Evolutionary conservation across 1,140 invertebrate species (phyloP).

Genomic region (Nixonia krombeini): DNA sequence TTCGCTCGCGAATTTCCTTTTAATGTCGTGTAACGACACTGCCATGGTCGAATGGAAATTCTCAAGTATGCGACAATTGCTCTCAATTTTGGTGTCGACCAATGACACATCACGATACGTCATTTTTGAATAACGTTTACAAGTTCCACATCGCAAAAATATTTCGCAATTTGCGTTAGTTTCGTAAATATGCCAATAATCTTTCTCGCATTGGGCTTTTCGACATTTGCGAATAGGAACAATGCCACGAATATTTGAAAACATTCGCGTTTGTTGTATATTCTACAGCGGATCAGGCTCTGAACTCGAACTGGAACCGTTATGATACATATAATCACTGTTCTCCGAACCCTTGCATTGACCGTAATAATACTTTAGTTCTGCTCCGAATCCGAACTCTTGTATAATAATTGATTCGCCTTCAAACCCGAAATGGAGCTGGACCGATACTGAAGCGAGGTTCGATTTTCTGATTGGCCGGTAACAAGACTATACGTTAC

Average conservation of each 20-base stretch:
- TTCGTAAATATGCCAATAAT: too few relatives aligned
- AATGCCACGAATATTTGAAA: background rate
- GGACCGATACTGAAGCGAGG: slow-evolving; percentile 18
- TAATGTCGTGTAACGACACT: background rate
- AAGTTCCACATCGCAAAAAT: too few relatives aligned
- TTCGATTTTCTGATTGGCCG: slow-evolving; percentile 3
- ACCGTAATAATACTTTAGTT: slow-evolving; percentile 9
- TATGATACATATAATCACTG: slow-evolving; percentile 3
- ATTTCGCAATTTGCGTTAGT: too few relatives aligned
- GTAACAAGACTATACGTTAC: slow-evolving; percentile 3
- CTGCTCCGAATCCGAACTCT: slow-evolving; percentile 7
- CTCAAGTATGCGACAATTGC: too few relatives aligned
- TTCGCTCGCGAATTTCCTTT: background rate
- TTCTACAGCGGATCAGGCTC: background rate
- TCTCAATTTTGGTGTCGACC: too few relatives aligned
- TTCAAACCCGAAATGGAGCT: slow-evolving; percentile 7
- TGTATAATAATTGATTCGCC: slow-evolving; percentile 7
- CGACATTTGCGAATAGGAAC: too few relatives aligned
- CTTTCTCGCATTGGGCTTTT: too few relatives aligned
- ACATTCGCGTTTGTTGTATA: slow-evolving; percentile 2
- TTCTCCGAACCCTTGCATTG: slow-evolving; percentile 1
- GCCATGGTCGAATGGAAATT: too few relatives aligned
- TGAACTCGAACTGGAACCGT: slow-evolving; percentile 1
- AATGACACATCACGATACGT: too few relatives aligned
- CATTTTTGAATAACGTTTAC: too few relatives aligned